Conservation (phyloP, 2,113 vertebrate species). For the Pterocles gutturalis region DNA sequence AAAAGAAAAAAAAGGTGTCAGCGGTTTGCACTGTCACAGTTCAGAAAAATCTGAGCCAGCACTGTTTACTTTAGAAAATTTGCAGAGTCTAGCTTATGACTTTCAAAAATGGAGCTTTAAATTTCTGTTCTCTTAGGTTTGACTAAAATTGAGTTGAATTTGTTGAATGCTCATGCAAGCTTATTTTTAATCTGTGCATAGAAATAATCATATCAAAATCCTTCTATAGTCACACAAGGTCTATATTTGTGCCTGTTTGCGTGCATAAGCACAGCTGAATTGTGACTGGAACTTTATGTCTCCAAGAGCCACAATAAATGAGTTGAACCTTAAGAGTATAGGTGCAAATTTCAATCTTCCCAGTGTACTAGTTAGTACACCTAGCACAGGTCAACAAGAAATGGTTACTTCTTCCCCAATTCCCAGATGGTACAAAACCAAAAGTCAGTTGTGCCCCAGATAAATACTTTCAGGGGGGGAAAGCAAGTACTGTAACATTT, state of each 20-base stretch:
- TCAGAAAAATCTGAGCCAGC: slow-evolving; percentile 54
- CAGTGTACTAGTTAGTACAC: background rate
- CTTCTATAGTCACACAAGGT: background rate
- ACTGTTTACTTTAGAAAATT: slow-evolving; percentile 46
- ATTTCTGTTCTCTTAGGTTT: slow-evolving; percentile 41
- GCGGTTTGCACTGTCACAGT: slow-evolving; percentile 33
- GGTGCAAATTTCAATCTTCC: background rate
- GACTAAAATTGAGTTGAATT: slow-evolving; percentile 51
- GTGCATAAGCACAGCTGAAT: slow-evolving; percentile 11
- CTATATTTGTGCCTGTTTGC: slow-evolving; percentile 23
- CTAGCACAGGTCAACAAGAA: background rate
- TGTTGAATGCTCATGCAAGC: slow-evolving; percentile 44
- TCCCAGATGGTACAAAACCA: background rate
- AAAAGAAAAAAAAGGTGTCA: slow-evolving; percentile 48
- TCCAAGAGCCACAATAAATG: background rate
- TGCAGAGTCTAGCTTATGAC: slow-evolving; percentile 35
- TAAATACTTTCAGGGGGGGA: background rate
- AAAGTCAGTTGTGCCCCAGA: background rate
- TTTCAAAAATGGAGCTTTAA: slow-evolving; percentile 50
- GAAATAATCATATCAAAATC: slow-evolving; percentile 41
- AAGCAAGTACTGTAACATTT: background rate
- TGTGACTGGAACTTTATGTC: background rate
- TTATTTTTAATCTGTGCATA: slow-evolving; percentile 50
- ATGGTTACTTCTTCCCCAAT: background rate
- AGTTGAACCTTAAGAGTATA: background rate